phyloP scores from a whole-genome alignment of 2,797 vertebrate species.

The Chaenodraco wilsoni region DNA sequence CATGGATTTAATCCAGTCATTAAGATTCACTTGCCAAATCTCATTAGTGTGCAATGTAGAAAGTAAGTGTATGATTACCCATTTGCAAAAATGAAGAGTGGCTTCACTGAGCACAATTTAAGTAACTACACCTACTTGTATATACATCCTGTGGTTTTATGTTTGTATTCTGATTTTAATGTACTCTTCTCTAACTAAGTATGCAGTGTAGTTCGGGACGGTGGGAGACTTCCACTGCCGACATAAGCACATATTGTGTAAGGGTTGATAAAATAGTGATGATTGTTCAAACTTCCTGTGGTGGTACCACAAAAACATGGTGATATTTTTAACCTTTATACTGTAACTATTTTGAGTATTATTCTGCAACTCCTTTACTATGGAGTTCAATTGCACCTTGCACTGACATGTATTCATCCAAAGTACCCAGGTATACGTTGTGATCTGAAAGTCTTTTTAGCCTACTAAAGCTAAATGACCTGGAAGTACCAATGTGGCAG shows the following conservation, averaged over 20 bases:
- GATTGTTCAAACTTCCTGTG: not conserved
- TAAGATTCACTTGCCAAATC: not conserved
- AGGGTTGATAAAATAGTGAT: not conserved
- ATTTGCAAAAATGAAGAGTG: not conserved
- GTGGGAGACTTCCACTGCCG: not conserved
- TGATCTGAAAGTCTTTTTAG: too few species aligned
- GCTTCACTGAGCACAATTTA: not conserved
- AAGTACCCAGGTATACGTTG: not conserved
- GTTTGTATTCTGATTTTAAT: not conserved
- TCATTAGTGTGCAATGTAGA: not conserved
- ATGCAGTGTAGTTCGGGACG: not conserved
- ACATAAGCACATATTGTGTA: not conserved
- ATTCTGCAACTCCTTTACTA: not conserved
- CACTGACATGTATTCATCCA: not conserved
- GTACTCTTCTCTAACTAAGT: not conserved
- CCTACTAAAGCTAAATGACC: too few species aligned
- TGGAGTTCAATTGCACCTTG: not conserved
- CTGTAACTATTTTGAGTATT: not conserved
- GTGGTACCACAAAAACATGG: not conserved
- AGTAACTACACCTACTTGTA: not conserved
- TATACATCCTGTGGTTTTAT: not conserved
- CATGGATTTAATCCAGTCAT: not conserved
- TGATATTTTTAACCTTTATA: conserved; percentile 7
- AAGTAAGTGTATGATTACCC: not conserved
- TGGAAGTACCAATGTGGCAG: too few species aligned